Evolutionary conservation across 2,888 invertebrate species (phyloP).

Genomic region (Thera obeliscata): DNA sequence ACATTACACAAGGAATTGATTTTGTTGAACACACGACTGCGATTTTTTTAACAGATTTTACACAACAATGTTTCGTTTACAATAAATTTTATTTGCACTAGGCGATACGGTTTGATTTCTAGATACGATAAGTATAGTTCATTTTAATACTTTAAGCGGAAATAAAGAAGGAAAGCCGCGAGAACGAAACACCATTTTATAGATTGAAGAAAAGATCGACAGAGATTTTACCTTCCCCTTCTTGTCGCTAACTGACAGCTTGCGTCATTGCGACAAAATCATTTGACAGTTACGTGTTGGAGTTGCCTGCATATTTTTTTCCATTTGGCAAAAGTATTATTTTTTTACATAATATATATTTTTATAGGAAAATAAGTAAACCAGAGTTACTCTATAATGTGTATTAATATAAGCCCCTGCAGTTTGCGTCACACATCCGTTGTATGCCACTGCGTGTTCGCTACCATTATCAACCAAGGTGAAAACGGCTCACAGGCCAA

Average conservation of each 20-base stretch:
- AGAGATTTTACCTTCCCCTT: conserved; percentile 67
- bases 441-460: too few species aligned
- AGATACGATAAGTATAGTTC: conserved; percentile 57
- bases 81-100: conserved; percentile 53
- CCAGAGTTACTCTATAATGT: too few species aligned
- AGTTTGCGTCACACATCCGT: too few species aligned
- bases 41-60: conserved; percentile 39
- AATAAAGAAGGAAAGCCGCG: conserved; percentile 76
- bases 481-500: too few species aligned
- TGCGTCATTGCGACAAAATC: conserved; percentile 55
- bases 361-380: too few species aligned
- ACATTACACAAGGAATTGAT: conserved; percentile 74
- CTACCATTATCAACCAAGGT: too few species aligned
- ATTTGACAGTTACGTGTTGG: not conserved
- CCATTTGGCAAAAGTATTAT: not conserved
- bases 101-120: conserved; percentile 48
- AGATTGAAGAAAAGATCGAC: conserved; percentile 75
- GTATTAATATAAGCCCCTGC: too few species aligned
- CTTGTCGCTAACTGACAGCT: conserved; percentile 60
- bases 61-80: conserved; percentile 45
- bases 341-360: not conserved
- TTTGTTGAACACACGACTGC: conserved; percentile 49
- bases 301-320: not conserved
- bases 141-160: conserved; percentile 66
- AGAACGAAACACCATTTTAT: conserved; percentile 80